Conservation (phyloP, 2,113 vertebrate genomes). For the Antigone vipio region DNA sequence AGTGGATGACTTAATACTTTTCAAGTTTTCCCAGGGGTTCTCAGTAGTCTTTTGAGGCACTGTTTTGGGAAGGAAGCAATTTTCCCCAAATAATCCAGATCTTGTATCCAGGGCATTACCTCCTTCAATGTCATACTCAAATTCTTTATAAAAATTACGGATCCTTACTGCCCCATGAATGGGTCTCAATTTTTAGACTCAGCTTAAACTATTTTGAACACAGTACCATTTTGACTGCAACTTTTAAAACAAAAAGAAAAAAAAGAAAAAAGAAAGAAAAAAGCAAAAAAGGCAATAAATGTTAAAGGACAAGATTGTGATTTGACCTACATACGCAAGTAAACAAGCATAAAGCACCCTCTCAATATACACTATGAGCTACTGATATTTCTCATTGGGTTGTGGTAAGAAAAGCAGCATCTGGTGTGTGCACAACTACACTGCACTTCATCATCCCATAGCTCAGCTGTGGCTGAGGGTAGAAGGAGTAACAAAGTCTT, state of each 20-base stretch:
- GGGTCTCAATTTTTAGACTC: not conserved
- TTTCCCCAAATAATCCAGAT: not conserved
- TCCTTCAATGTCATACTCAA: not conserved
- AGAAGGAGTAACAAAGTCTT: not conserved
- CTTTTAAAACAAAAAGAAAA: not conserved
- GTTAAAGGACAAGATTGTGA: not conserved
- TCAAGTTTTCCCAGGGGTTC: not conserved
- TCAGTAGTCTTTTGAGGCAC: not conserved
- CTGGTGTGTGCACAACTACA: rapidly evolving
- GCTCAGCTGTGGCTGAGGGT: not conserved
- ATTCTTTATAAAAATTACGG: not conserved
- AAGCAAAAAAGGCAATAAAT: not conserved
- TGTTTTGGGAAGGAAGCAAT: not conserved
- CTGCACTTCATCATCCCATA: not conserved
- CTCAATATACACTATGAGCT: not conserved
- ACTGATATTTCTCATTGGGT: not conserved
- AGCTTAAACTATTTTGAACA: not conserved
- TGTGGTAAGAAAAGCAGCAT: not conserved
- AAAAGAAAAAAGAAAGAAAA: too few species aligned
- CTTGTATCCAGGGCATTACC: not conserved
- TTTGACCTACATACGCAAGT: not conserved
- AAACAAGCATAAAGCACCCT: not conserved
- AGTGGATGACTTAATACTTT: not conserved
- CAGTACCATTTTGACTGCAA: not conserved
- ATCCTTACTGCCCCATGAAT: not conserved